Conservation (phyloP, 2,888 invertebrate genomes). For the Monoplex corrugatus region DNA sequence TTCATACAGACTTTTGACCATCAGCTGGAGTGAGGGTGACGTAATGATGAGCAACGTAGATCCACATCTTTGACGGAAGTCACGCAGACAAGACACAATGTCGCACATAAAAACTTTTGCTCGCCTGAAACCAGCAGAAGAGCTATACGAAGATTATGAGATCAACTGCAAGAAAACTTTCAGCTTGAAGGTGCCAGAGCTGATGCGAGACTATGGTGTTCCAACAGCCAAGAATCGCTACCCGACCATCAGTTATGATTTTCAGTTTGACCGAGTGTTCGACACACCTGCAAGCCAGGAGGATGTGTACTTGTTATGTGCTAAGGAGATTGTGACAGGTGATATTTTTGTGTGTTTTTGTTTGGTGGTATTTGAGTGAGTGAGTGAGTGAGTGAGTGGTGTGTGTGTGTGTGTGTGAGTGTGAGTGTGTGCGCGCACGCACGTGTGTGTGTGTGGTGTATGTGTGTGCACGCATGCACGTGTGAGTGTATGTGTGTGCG, state of each 20-base stretch:
- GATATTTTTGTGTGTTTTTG: background rate
- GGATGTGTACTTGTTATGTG: constrained; percentile 73
- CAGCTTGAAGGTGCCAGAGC: constrained; percentile 69
- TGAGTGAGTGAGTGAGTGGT: background rate
- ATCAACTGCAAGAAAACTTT: constrained; percentile 59
- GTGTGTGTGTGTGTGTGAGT: too few relatives aligned
- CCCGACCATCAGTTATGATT: constrained; percentile 71
- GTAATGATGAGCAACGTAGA: background rate
- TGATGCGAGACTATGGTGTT: constrained; percentile 63
- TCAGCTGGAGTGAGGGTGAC: too few relatives aligned
- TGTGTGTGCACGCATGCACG: background rate
- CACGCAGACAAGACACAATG: constrained; percentile 62
- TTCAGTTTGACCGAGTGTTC: constrained; percentile 75
- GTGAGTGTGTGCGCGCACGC: background rate
- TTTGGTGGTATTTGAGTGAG: background rate
- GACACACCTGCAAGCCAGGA: constrained; percentile 69
- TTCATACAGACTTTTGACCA: too few relatives aligned
- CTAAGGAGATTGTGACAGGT: constrained; percentile 77
- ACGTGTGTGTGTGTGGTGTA: background rate
- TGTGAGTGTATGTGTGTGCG: background rate
- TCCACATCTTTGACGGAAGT: background rate
- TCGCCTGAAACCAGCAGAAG: constrained; percentile 73
- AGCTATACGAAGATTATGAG: constrained; percentile 72
- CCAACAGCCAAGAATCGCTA: constrained; percentile 52
- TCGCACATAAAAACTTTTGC: constrained; percentile 77